phyloP scores from a whole-genome alignment of 2,888 invertebrate genomes.

The Monochamus alternatus region DNA sequence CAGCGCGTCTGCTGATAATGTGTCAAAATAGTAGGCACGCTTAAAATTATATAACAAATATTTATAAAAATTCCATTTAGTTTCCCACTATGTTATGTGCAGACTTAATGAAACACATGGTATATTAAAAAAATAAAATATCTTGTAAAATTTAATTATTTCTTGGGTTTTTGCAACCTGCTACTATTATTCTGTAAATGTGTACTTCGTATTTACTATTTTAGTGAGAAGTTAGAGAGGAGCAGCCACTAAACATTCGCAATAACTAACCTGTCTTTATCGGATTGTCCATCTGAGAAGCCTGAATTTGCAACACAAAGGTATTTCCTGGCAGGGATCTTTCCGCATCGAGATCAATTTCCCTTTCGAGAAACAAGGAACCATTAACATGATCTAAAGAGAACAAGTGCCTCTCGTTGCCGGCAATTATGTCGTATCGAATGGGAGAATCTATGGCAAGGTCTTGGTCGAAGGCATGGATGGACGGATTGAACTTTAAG shows the following conservation, averaged over 20 bases:
- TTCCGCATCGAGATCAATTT: slow-evolving; percentile 87
- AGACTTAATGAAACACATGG: no score
- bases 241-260: not conserved
- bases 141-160: no score
- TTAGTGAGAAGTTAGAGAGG: not conserved
- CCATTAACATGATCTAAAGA: slow-evolving; percentile 83
- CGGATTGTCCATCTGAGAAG: slow-evolving; percentile 76
- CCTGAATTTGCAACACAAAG: slow-evolving; percentile 85
- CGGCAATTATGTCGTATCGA: slow-evolving; percentile 85
- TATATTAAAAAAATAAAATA: no score
- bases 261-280: slow-evolving; percentile 24
- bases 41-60: no score
- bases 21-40: no score
- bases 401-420: slow-evolving; percentile 84
- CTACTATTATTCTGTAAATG: not conserved
- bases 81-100: no score
- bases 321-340: slow-evolving; percentile 82
- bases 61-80: no score
- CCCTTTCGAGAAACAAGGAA: slow-evolving; percentile 82
- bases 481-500: slow-evolving; percentile 80
- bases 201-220: not conserved
- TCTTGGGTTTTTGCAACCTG: no score
- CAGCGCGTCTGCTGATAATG: no score
- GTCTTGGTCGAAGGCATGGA: slow-evolving; percentile 87
- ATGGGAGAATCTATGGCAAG: slow-evolving; percentile 81